Base-by-base conservation (phyloP, 37 sponge, comb jelly and placozoan genomes). In the Spongilla lacustris region DNA sequence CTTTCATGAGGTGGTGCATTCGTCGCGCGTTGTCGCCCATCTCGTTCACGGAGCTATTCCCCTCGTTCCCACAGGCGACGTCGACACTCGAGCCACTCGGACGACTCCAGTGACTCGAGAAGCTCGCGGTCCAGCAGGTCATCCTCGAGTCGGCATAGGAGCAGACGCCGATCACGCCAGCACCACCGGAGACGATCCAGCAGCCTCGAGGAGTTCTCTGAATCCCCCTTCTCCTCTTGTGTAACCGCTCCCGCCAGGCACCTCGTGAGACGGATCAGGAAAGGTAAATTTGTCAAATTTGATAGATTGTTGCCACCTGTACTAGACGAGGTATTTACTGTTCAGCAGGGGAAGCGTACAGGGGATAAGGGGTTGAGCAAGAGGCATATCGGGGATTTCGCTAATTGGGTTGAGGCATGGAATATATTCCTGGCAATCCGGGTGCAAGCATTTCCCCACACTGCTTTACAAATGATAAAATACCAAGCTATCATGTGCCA, bases 341-440 rank as follows among this genome's bases (percentile, higher is more conserved):
- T 77, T n/a, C 24, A n/a, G 50, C 78, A 77, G 27, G 75, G 23
- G 25, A 77, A 46, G n/a, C 78, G 50, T 36, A 29, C 22, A 41
- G 24, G 24, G 24, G 25, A 50, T 28, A 77, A 77, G 50, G 48
- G 78, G 25, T 46, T 32, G 36, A 24, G 19, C 14, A 82, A 82
- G 49, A 66, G 76, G 36, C 46, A 46, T 8, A 68, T 75, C 19
- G 58, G 22, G 21, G 84, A 75, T 79, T 27, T 85, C 17, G 29
- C 78, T 13, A 36, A 71, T 8, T 85, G 86, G 86, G 31, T 85
- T 8, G 79, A 85, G 69, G 86, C 86, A 8, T 85, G 86, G 86
- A 85, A 85, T 71, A 69, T 32, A 38, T 85, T 78, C 46, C 66
- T 75, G 11, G 74, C 67, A 24, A 33, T 46, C 36, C 66, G 36